Base-by-base conservation (phyloP, 2,888 invertebrate species). In the Dendrolimus houi region DNA sequence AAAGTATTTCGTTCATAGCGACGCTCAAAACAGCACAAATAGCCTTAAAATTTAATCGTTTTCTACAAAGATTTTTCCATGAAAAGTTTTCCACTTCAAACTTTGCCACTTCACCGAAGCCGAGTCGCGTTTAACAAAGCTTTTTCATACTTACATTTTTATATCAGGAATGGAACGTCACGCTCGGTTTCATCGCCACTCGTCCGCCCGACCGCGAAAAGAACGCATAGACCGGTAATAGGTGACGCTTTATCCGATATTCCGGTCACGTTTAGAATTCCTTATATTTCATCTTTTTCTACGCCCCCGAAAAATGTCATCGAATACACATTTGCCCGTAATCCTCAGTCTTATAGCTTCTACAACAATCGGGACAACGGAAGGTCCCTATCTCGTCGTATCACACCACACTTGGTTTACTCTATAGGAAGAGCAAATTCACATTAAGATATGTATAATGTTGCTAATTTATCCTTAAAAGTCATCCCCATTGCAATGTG, bases 221-320 rank as follows among this genome's bases (percentile, higher is more conserved):
- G 83, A 84, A 84, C 85, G 83, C 84, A 79, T 78, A 83, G 79
- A 84, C 83, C 86, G 83, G 87, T 87, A 87, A 88, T 90, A 89
- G 87, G 85, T 85, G 86, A 79, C 85, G 87, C 79, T 74, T 75
- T 70, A 70, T 77, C 75, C 82, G 71, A 74, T 81, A 89, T 88
- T 87, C 87, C 66, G 73, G 85, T 88, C 90, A 90, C 90, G 90
- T 89, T 79, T 78, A 85, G 79, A 88, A 87, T 90, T 89, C 82
- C 88, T 87, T 89, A 90, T 89, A 87, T 89, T 88, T 89, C 89
- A 87, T 90, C 87, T 89, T 89, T 88, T 89, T 86, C 83, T 80
- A 84, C 84, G 83, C 82, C 76, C 83, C 81, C 86, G 83, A 87
- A 89, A 89, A 90, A 90, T 89, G 90, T 87, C 90, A 90, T 90